Evolutionary conservation across 2,113 vertebrate species (phyloP).

Genomic region (Geothlypis trichas): DNA sequence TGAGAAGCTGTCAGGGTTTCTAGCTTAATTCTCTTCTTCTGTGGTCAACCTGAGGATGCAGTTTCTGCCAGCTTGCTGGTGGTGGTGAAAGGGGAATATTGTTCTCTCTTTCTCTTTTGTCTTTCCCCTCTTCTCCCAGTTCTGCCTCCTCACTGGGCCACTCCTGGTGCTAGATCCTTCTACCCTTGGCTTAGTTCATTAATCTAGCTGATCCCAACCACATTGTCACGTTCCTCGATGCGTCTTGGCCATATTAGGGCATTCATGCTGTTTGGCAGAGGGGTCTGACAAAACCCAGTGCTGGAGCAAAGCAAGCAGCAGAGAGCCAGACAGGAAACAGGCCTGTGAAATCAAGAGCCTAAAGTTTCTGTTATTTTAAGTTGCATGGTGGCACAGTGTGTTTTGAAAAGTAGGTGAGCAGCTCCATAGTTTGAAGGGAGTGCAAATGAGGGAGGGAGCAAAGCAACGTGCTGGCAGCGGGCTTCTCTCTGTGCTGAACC

Average conservation of each 20-base stretch:
- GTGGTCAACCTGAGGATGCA: background rate
- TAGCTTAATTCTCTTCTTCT: background rate
- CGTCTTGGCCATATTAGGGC: background rate
- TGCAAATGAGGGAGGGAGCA: background rate
- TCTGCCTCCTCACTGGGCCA: background rate
- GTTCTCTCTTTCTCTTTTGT: background rate
- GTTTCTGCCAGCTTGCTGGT: background rate
- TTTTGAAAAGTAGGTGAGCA: background rate
- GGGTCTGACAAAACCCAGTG: background rate
- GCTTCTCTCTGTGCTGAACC: background rate
- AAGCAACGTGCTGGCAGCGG: background rate
- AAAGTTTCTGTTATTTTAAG: background rate
- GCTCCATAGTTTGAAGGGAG: background rate
- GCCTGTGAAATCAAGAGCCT: background rate
- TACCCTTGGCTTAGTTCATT: background rate
- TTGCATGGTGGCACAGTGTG: too few relatives aligned
- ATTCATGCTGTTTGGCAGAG: background rate
- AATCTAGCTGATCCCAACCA: background rate
- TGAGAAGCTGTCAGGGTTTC: background rate
- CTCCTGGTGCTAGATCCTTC: background rate
- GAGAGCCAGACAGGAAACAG: background rate
- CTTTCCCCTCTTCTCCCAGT: background rate
- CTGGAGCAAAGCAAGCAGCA: background rate
- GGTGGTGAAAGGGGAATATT: background rate
- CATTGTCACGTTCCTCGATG: background rate